Conservation (phyloP, 2,888 invertebrate species). For the Lacanobia oleracea region DNA sequence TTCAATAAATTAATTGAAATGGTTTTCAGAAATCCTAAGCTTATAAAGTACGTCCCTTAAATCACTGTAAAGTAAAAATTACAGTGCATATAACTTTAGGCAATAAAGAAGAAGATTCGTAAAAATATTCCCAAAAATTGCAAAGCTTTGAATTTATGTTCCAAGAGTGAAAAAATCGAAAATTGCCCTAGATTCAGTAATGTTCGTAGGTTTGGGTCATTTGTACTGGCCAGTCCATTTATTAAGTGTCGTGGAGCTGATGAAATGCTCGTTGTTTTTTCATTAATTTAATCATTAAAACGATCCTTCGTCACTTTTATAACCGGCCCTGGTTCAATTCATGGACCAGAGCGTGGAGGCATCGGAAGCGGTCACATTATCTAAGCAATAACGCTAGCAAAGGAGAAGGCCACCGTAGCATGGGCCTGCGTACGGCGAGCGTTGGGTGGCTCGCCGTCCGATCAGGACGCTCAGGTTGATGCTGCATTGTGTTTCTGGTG, state of each 20-base stretch:
- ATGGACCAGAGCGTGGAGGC: no score
- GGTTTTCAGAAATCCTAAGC: constrained; percentile 38
- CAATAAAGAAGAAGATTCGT: constrained; percentile 41
- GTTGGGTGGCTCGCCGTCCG: no score
- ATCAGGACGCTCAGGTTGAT: no score
- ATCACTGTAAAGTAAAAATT: constrained; percentile 46
- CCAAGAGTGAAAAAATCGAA: constrained; percentile 3
- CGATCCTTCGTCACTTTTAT: not conserved
- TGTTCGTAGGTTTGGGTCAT: constrained; percentile 12
- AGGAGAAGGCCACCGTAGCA: no score
- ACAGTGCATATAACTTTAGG: constrained; percentile 29
- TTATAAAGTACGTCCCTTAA: constrained; percentile 27
- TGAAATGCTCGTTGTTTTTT: not conserved
- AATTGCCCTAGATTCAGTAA: constrained; percentile 28
- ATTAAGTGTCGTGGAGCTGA: not conserved
- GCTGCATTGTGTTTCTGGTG: no score
- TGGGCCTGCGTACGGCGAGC: no score
- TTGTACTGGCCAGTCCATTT: not conserved
- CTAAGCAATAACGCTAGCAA: no score
- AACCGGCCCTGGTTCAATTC: no score
- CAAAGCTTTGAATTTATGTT: constrained; percentile 27
- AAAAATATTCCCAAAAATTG: constrained; percentile 38
- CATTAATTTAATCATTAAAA: constrained; percentile 1
- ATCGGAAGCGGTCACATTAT: no score
- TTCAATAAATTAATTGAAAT: constrained; percentile 40